These are phyloP conservation scores for Chaenogobius annularis DNA, from an alignment of 2,113 vertebrate genomes.

Conservation along the genomic window DNA sequence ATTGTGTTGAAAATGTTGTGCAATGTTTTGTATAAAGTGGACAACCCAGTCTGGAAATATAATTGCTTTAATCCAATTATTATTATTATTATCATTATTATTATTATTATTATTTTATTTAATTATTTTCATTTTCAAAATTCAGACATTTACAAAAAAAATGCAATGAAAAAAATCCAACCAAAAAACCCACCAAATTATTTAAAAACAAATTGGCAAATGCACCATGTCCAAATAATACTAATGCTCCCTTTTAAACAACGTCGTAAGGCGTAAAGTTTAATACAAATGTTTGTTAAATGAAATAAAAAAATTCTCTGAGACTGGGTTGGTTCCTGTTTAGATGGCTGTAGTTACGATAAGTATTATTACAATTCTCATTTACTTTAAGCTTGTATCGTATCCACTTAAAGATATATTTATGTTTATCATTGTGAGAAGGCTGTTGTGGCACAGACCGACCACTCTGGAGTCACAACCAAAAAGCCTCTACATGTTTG, in stretches of 20 bases:
- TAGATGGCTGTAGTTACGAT: constrained; percentile 32
- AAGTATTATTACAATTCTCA: constrained; percentile 37
- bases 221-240: too few species aligned
- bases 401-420: constrained; percentile 39
- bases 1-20: constrained; percentile 20
- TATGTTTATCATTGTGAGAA: background rate
- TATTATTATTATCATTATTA: too few species aligned
- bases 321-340: background rate
- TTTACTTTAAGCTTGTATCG: constrained; percentile 38
- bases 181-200: too few species aligned
- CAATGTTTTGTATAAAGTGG: constrained; percentile 15
- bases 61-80: background rate
- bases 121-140: too few species aligned
- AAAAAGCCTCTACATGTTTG: constrained; percentile 17
- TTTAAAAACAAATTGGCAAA: too few species aligned
- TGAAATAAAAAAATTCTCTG: too few species aligned
- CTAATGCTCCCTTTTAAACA: too few species aligned
- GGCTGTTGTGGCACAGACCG: constrained; percentile 47
- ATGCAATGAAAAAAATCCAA: too few species aligned
- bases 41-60: background rate
- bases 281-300: too few species aligned
- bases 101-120: too few species aligned
- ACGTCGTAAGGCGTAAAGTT: too few species aligned
- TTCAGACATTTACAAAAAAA: too few species aligned
- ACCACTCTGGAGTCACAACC: constrained; percentile 57